Percentiles rank a stretch among this genome's conserved stretches.
phyloP scores from a whole-genome alignment of 2,113 vertebrate species.

The Nothobranchius furzeri region DNA sequence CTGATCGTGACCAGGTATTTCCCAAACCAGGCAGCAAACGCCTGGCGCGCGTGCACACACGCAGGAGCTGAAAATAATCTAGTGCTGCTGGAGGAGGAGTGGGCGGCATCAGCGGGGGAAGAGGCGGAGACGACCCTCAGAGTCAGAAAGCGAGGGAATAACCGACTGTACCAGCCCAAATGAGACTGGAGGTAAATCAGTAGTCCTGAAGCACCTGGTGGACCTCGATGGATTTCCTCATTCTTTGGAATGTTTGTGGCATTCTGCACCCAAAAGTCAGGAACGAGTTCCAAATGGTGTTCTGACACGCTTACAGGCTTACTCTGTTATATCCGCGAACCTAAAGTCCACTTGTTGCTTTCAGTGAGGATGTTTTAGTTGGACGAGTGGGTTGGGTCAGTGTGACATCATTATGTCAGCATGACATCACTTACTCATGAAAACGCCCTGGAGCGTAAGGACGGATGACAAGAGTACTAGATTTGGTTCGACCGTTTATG shows the following conservation, averaged over 20 bases:
- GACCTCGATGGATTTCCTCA: slow-evolving; percentile 46
- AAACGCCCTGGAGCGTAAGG: no score
- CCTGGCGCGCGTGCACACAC: slow-evolving; percentile 22
- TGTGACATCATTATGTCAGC: no score
- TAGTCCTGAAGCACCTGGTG: slow-evolving; percentile 50
- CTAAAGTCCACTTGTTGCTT: background rate
- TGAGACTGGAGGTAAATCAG: slow-evolving; percentile 57
- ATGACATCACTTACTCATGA: no score
- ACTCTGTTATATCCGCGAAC: no score
- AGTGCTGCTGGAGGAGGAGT: slow-evolving; percentile 57
- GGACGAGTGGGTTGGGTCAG: no score
- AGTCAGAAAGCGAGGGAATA: slow-evolving; percentile 35
- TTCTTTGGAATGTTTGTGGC: slow-evolving; percentile 9
- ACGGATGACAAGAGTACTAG: no score
- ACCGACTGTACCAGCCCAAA: slow-evolving; percentile 29
- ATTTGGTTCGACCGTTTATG: no score
- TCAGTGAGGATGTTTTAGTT: background rate
- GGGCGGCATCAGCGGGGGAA: slow-evolving; percentile 50
- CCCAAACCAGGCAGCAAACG: slow-evolving; percentile 72
- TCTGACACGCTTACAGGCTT: no score
- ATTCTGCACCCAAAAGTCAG: background rate
- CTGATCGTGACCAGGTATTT: slow-evolving; percentile 82
- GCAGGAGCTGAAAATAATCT: slow-evolving; percentile 67
- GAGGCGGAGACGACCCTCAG: slow-evolving; percentile 54
- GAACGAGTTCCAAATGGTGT: no score